These are phyloP conservation scores for Dolichallabes microphthalmus DNA, from an alignment of 2,113 vertebrate genomes.

Conservation along the genomic window DNA sequence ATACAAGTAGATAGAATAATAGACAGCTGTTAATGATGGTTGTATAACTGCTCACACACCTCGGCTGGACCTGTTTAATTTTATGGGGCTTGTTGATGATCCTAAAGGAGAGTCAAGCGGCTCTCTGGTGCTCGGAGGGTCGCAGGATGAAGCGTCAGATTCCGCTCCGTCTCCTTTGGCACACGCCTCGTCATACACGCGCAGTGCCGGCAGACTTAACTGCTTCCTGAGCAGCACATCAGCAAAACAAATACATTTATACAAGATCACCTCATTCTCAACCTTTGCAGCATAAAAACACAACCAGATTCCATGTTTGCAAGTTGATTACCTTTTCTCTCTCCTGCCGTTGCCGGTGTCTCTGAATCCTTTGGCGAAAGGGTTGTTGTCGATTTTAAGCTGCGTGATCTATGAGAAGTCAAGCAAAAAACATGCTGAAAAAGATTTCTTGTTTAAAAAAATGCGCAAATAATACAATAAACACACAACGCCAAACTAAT, in stretches of 20 bases:
- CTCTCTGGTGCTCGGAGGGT: constrained; percentile 74
- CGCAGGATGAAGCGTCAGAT: constrained; percentile 87
- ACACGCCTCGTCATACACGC: constrained; percentile 81
- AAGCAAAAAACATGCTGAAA: not conserved
- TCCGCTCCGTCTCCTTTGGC: constrained; percentile 80
- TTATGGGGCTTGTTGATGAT: constrained; percentile 75
- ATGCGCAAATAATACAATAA: not conserved
- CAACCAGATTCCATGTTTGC: not conserved
- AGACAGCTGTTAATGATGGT: not conserved
- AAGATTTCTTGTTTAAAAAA: not conserved
- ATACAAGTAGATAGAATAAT: not conserved
- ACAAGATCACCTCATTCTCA: not conserved
- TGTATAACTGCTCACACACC: constrained; percentile 64
- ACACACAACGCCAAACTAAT: not conserved
- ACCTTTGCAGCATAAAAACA: not conserved
- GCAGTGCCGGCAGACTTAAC: constrained; percentile 76
- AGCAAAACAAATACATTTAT: not conserved
- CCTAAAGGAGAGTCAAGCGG: constrained; percentile 77
- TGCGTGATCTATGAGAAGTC: constrained; percentile 85
- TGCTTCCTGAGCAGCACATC: constrained; percentile 77
- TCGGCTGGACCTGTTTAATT: constrained; percentile 73
- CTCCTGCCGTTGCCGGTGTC: constrained; percentile 91
- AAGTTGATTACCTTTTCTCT: constrained; percentile 82
- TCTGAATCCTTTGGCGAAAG: constrained; percentile 96
- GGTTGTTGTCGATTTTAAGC: constrained; percentile 95